Evolutionary conservation across 1,140 invertebrate genomes (phyloP).

Genomic region (Asobara japonica): DNA sequence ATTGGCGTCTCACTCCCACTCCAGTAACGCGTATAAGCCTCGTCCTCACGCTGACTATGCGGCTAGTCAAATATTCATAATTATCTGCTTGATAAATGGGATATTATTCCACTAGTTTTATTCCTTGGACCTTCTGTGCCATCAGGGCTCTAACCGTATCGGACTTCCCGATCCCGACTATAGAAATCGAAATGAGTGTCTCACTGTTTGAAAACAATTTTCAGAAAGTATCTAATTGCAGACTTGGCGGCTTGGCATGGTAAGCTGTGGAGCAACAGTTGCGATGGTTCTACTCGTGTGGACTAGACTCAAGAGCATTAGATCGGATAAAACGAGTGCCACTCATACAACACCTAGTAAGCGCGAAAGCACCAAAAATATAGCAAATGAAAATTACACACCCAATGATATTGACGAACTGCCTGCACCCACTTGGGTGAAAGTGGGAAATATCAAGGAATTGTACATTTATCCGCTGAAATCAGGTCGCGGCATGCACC

Average conservation of each 20-base stretch:
- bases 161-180: too few species aligned
- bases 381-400: conserved; percentile 11
- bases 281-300: conserved; percentile 2
- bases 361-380: neutral
- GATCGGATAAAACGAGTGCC: neutral
- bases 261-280: conserved; percentile 1
- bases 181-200: neutral
- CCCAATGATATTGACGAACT: too few species aligned
- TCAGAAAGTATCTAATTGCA: too few species aligned
- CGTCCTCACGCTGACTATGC: too few species aligned
- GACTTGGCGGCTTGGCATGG: conserved; percentile 15
- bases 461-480: conserved; percentile 58
- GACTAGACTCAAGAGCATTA: neutral
- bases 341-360: neutral
- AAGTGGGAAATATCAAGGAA: conserved; percentile 53
- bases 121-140: too few species aligned
- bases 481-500: conserved; percentile 51
- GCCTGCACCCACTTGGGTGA: conserved; percentile 46
- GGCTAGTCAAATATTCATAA: too few species aligned
- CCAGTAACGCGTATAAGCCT: too few species aligned
- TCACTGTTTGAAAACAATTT: neutral
- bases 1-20: too few species aligned
- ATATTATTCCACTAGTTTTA: too few species aligned
- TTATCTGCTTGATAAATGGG: too few species aligned
- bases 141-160: too few species aligned